Base-by-base conservation (phyloP, 2,888 invertebrate species). In the Homarus gammarus region DNA sequence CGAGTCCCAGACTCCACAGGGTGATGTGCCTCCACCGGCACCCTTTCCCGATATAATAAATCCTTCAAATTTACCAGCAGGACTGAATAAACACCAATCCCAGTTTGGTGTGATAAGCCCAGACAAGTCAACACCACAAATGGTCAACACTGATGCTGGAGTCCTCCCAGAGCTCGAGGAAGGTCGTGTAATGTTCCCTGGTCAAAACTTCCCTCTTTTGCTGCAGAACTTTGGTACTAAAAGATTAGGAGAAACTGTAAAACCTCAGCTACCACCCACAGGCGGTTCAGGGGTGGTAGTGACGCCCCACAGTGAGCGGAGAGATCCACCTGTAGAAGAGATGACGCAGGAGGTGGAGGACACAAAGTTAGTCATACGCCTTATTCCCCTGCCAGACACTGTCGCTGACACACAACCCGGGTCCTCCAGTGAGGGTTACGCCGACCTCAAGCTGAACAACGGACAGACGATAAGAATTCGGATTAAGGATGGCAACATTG, bases 391-490 rank as follows among this genome's bases (percentile, higher is more conserved):
- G 75, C 0, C 44, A 75, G 70, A 33, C 70, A 18, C 40, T 10
- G 44, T 12, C 2, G 10, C 15, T 6, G 27, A n/a, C 40, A 3
- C 64, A 6, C 0, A n/a, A 27, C 75, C 40, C n/a, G n/a, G n/a
- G n/a, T n/a, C n/a, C n/a, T n/a, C n/a, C n/a, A n/a, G n/a, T n/a
- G n/a, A 81, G 27, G 64, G 40, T 0, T 70, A 70, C 68, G 31
- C 70, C 10, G 70, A 83, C 33, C 18, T 83, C 31, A 18, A 27
- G 3, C 68, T 83, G 44, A 44, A 44, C 8, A 44, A 83, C 18
- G 83, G 83, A 3, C 64, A 44, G 33, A 83, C 18, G 18, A 83
- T 83, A 10, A 38, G 44, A 5, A 83, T 83, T 31, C 36, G 83
- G 27, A 10, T 83, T 15, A 31, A 68, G 1, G 83, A 49, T 6